Evolutionary conservation across 2,797 vertebrate genomes (phyloP).

Genomic region (Pagetopsis macropterus): DNA sequence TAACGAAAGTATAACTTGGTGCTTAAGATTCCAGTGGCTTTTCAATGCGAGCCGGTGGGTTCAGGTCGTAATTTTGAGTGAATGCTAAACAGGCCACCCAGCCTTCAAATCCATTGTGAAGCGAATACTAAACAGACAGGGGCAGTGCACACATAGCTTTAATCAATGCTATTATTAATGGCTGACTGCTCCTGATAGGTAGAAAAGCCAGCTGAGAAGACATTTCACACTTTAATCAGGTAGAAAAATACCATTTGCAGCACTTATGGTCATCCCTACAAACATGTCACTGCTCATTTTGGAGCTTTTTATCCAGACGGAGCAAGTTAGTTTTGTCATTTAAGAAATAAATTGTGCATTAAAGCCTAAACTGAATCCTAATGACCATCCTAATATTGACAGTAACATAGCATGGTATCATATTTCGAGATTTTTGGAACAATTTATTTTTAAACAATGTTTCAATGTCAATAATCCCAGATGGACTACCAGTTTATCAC

Average conservation of each 20-base stretch:
- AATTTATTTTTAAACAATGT: conserved; percentile 13
- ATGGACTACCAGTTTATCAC: not conserved
- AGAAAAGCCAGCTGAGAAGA: conserved; percentile 45
- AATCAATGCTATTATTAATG: conserved; percentile 71
- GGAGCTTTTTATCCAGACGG: conserved; percentile 37
- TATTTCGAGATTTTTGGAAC: not conserved
- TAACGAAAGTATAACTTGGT: not conserved
- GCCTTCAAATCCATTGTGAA: conserved; percentile 28
- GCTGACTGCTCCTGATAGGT: conserved; percentile 51
- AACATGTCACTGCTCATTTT: conserved; percentile 54
- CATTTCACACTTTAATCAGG: conserved; percentile 64
- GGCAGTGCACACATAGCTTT: conserved; percentile 42
- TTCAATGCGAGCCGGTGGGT: conserved; percentile 3
- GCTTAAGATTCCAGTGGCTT: not conserved
- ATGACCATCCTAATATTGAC: conserved; percentile 15
- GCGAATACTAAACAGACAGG: conserved; percentile 49
- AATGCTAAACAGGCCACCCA: conserved; percentile 36
- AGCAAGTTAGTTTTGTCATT: conserved; percentile 26
- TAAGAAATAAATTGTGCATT: conserved; percentile 20
- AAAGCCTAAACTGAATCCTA: conserved; percentile 17
- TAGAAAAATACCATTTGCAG: conserved; percentile 57
- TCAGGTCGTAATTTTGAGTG: conserved; percentile 7
- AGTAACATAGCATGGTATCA: conserved; percentile 4
- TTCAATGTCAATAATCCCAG: not conserved
- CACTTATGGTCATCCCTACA: conserved; percentile 36